phyloP scores from a whole-genome alignment of 2,888 invertebrate species.

The Ophraella communa region DNA sequence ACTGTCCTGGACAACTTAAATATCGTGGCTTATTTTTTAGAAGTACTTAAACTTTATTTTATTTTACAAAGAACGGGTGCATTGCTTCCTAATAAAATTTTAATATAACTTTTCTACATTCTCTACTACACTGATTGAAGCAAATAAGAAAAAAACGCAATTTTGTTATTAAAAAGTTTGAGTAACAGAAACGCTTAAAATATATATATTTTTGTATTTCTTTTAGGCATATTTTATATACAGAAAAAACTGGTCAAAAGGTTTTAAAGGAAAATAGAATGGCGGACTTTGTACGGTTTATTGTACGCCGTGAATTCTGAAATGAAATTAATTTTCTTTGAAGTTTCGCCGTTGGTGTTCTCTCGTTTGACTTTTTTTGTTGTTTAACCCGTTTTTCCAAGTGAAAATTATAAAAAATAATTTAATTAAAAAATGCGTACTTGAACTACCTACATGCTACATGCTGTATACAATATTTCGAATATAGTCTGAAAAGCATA shows the following conservation, averaged over 20 bases:
- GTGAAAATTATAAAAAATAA: slow-evolving; percentile 7
- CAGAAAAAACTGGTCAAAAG: slow-evolving; percentile 23
- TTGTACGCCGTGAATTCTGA: slow-evolving; percentile 13
- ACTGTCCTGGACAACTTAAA: no score
- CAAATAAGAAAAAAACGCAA: slow-evolving; percentile 15
- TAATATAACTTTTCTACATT: no score
- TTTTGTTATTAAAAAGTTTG: slow-evolving; percentile 25
- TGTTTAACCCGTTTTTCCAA: background rate
- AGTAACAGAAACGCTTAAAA: slow-evolving; percentile 21
- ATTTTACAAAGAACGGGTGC: no score
- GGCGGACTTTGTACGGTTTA: slow-evolving; percentile 11
- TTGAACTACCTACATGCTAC: background rate
- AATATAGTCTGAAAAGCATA: background rate
- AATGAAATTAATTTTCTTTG: slow-evolving; percentile 24
- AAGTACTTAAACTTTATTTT: no score
- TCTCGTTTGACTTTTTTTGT: slow-evolving; percentile 18
- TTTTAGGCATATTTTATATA: slow-evolving; percentile 16
- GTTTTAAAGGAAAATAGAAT: slow-evolving; percentile 22
- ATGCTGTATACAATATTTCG: background rate
- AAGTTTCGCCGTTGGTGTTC: slow-evolving; percentile 2
- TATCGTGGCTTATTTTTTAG: no score
- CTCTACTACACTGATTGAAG: background rate
- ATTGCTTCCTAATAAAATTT: no score
- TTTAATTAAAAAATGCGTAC: slow-evolving; percentile 22
- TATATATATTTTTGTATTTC: no score